Conservation (phyloP, 2,113 vertebrate genomes). For the Nansenia antarctica region DNA sequence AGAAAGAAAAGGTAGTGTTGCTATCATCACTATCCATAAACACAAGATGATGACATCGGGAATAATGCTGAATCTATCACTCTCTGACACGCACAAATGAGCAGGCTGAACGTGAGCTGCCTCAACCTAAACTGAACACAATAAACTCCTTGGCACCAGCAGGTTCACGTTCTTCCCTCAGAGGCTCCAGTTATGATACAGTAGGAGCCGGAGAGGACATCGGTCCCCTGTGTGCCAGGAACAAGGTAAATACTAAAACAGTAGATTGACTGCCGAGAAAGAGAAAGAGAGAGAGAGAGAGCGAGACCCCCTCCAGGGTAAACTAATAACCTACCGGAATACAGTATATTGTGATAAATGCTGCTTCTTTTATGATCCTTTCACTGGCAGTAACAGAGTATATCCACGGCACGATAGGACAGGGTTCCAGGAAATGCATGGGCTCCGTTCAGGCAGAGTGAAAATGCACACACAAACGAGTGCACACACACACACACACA, state of each 20-base stretch:
- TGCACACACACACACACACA: conserved; percentile 17
- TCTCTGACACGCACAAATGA: neutral
- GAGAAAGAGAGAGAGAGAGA: conserved; percentile 54
- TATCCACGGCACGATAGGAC: neutral
- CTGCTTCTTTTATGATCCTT: neutral
- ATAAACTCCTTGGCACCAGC: neutral
- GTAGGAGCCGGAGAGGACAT: neutral
- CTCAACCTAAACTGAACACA: neutral
- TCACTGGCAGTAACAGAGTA: neutral
- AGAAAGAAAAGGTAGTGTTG: no score
- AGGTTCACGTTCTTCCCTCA: neutral
- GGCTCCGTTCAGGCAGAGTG: neutral
- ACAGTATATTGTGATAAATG: neutral
- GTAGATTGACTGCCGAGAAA: neutral
- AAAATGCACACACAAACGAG: neutral
- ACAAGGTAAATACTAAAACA: neutral
- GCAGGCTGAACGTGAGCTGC: neutral
- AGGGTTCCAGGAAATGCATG: neutral
- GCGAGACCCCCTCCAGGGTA: conserved; percentile 33
- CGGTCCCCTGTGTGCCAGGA: neutral
- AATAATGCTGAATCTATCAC: neutral
- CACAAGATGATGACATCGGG: neutral
- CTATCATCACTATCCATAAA: no score
- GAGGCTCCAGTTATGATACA: neutral
- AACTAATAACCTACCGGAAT: conserved; percentile 41